phyloP scores from a whole-genome alignment of 2,888 invertebrate species.

The Gymnoscelis rufifasciata region DNA sequence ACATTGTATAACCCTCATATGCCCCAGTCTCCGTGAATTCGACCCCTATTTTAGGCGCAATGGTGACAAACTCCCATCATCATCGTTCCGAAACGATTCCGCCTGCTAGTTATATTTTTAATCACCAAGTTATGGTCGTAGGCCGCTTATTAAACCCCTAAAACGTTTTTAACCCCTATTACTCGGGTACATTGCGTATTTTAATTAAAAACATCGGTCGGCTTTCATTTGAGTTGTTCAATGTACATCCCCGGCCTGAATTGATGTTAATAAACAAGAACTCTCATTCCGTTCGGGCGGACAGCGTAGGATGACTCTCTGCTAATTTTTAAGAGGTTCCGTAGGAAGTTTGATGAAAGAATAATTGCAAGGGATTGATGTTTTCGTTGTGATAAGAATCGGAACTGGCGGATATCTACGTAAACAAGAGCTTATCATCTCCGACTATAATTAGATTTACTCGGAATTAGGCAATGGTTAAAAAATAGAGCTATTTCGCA shows the following conservation, averaged over 20 bases:
- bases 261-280: slow-evolving; percentile 29
- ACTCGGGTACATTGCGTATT: slow-evolving; percentile 19
- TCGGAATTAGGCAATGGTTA: no score
- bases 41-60: no score
- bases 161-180: slow-evolving; percentile 26
- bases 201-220: slow-evolving; percentile 29
- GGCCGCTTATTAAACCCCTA: slow-evolving; percentile 16
- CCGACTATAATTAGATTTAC: no score
- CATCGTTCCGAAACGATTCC: neutral
- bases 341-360: slow-evolving; percentile 4
- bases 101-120: slow-evolving; percentile 13
- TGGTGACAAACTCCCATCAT: no score
- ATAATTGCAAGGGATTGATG: neutral
- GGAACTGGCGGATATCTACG: neutral
- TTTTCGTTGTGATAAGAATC: no score
- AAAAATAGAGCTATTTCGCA: no score
- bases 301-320: slow-evolving; percentile 17
- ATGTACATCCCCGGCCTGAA: slow-evolving; percentile 25
- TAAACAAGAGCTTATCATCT: no score
- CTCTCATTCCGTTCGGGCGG: slow-evolving; percentile 24
- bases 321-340: slow-evolving; percentile 11
- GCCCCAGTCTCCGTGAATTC: no score
- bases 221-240: slow-evolving; percentile 22
- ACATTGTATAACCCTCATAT: no score
- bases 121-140: slow-evolving; percentile 16